These are phyloP conservation scores for Gandaritis pyraliata DNA, from an alignment of 2,888 invertebrate species.

Conservation along the genomic window DNA sequence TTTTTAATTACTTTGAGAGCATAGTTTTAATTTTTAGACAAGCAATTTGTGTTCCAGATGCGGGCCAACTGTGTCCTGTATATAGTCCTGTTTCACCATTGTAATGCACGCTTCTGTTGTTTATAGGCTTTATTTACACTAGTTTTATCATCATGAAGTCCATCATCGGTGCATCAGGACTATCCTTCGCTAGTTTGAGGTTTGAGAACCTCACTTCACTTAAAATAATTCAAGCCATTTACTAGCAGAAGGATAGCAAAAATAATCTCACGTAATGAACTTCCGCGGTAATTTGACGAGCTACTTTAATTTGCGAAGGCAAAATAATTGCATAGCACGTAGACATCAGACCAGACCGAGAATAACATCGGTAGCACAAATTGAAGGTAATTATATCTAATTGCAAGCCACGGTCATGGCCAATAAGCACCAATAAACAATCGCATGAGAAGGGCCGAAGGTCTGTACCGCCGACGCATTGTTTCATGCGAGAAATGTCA, in stretches of 20 bases:
- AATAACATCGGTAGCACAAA: conserved; percentile 78
- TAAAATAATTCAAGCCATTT: conserved; percentile 4
- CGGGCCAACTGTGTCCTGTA: conserved; percentile 42
- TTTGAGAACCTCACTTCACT: background rate
- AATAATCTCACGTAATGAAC: conserved; percentile 48
- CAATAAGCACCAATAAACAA: conserved; percentile 83
- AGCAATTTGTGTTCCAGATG: conserved; percentile 54
- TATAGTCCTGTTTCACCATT: background rate
- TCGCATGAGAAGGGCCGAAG: conserved; percentile 72
- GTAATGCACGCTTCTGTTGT: background rate
- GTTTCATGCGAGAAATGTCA: conserved; percentile 40
- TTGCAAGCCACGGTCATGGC: conserved; percentile 82
- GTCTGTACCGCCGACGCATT: conserved; percentile 52
- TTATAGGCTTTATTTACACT: too few species aligned
- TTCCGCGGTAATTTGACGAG: conserved; percentile 58
- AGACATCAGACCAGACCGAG: conserved; percentile 67
- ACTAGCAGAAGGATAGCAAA: conserved; percentile 26
- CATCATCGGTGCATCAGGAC: background rate
- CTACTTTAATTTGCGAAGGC: conserved; percentile 67
- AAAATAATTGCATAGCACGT: conserved; percentile 69
- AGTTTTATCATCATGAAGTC: background rate
- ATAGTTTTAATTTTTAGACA: conserved; percentile 63
- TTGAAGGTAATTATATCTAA: conserved; percentile 83
- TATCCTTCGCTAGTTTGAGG: background rate
- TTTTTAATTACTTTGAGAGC: conserved; percentile 62